phyloP scores from a whole-genome alignment of 1,140 invertebrate genomes.

The Lepidurus packardi region DNA sequence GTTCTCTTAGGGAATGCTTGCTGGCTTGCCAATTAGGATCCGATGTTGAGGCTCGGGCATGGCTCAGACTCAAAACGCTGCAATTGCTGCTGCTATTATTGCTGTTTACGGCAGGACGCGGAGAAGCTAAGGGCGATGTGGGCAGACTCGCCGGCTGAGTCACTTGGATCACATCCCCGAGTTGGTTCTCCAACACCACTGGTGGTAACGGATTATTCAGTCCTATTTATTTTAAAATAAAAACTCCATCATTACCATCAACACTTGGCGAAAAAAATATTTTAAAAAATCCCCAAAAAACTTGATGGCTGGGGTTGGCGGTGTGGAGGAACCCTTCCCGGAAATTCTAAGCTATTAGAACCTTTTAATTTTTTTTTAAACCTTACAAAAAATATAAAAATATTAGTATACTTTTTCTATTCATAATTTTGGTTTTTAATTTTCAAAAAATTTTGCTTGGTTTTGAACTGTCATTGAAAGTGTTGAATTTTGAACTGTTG shows the following conservation, averaged over 20 bases:
- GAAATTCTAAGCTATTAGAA: background rate
- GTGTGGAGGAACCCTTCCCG: background rate
- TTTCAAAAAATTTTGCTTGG: too few relatives aligned
- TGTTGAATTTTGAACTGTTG: too few relatives aligned
- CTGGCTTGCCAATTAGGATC: slow-evolving; percentile 85
- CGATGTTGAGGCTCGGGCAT: slow-evolving; percentile 50
- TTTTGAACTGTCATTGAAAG: too few relatives aligned
- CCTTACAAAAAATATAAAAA: too few relatives aligned
- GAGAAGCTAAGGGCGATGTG: slow-evolving; percentile 28
- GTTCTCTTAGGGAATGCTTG: slow-evolving; percentile 75
- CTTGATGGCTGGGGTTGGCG: background rate
- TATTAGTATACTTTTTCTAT: too few relatives aligned
- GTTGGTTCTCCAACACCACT: slow-evolving; percentile 26
- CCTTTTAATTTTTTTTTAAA: background rate
- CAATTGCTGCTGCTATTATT: background rate
- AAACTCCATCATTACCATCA: too few relatives aligned
- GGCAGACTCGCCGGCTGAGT: slow-evolving; percentile 33
- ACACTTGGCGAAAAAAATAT: background rate
- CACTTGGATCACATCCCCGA: slow-evolving; percentile 32
- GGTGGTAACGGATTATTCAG: slow-evolving; percentile 26
- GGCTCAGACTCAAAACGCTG: slow-evolving; percentile 32
- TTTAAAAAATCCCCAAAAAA: background rate
- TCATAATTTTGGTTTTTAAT: too few relatives aligned
- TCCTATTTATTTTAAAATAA: too few relatives aligned
- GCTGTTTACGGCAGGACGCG: background rate